A percentile compares a stretch with the other conserved stretches of the same genome.
phyloP scores from a whole-genome alignment of 2,797 vertebrate genomes.

The Oryzias sinensis region DNA sequence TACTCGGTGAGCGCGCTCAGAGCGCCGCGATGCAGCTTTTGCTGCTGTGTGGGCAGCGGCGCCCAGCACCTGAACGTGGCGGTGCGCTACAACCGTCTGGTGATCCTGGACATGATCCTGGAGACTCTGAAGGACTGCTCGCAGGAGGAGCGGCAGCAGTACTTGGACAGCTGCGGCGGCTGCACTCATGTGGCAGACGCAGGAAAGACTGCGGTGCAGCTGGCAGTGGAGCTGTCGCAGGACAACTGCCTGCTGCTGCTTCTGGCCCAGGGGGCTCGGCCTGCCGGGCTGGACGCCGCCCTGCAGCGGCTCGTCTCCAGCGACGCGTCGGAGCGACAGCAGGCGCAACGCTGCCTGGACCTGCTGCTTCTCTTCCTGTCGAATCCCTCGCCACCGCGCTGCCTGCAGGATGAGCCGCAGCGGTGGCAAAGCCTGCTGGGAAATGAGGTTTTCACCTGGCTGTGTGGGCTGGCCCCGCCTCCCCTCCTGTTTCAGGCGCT shows the following conservation, averaged over 20 bases:
- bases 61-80: slow-evolving; percentile 86
- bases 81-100: slow-evolving; percentile 87
- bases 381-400: slow-evolving; percentile 42
- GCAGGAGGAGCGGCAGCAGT: slow-evolving; percentile 39
- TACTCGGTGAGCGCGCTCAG: slow-evolving; percentile 80
- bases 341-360: slow-evolving; percentile 76
- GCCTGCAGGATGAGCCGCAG: slow-evolving; percentile 74
- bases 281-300: slow-evolving; percentile 81
- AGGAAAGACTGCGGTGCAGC: slow-evolving; percentile 83
- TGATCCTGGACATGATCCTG: slow-evolving; percentile 82
- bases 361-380: slow-evolving; percentile 87
- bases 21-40: slow-evolving; percentile 82
- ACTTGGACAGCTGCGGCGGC: slow-evolving; percentile 79
- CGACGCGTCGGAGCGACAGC: fast-evolving
- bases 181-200: slow-evolving; percentile 82
- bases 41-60: slow-evolving; percentile 78
- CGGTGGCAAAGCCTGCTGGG: slow-evolving; percentile 85
- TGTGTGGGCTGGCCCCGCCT: slow-evolving; percentile 81
- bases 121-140: slow-evolving; percentile 70
- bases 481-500: slow-evolving; percentile 85
- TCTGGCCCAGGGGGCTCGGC: slow-evolving; percentile 83
- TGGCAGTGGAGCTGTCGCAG: slow-evolving; percentile 85
- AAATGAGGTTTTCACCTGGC: slow-evolving; percentile 80
- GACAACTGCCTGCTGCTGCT: slow-evolving; percentile 86
- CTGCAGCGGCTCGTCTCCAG: slow-evolving; percentile 73